Percentiles rank a stretch among this genome's conserved stretches.
These are phyloP conservation scores for Hirundichthys speculiger DNA, from an alignment of 2,113 vertebrate species.

Conservation along the genomic window DNA sequence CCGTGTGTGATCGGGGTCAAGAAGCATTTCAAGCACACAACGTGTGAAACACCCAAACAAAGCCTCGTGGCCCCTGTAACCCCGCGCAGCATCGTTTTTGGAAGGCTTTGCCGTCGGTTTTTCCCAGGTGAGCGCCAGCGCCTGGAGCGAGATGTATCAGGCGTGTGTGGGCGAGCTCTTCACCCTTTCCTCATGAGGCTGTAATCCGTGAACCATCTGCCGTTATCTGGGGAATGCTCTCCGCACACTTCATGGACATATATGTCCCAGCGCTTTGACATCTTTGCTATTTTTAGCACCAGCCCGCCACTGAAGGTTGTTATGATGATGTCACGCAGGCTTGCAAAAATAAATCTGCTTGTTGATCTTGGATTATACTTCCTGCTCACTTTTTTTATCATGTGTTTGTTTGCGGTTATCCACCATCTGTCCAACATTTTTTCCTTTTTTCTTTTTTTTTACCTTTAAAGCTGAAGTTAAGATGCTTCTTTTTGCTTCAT, in stretches of 20 bases:
- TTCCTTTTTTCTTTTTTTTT: too few relatives aligned
- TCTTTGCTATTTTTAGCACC: constrained; percentile 76
- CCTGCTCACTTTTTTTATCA: constrained; percentile 50
- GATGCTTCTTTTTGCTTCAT: constrained; percentile 4
- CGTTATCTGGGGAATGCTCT: constrained; percentile 76
- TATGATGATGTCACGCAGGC: constrained; percentile 70
- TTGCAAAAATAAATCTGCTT: constrained; percentile 70
- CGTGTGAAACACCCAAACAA: constrained; percentile 15
- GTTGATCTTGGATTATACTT: constrained; percentile 67
- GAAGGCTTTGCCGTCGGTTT: background rate
- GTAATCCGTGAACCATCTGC: constrained; percentile 71
- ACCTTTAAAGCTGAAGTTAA: too few relatives aligned
- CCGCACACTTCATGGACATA: constrained; percentile 77
- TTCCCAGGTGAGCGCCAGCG: constrained; percentile 41
- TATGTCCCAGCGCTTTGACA: constrained; percentile 74
- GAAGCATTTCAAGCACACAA: constrained; percentile 55
- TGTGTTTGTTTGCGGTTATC: constrained; percentile 67
- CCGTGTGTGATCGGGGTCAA: constrained; percentile 44
- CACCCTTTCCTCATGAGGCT: constrained; percentile 31
- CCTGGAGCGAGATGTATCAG: constrained; percentile 11
- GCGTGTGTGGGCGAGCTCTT: constrained; percentile 38
- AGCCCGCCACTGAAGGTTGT: constrained; percentile 52
- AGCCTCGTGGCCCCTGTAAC: constrained; percentile 19
- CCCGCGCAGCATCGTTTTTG: background rate
- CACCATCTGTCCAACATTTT: constrained; percentile 34